A percentile compares a stretch with the other conserved stretches of the same genome.
phyloP scores from a whole-genome alignment of 1,140 invertebrate species.

The Drosophila pandora region DNA sequence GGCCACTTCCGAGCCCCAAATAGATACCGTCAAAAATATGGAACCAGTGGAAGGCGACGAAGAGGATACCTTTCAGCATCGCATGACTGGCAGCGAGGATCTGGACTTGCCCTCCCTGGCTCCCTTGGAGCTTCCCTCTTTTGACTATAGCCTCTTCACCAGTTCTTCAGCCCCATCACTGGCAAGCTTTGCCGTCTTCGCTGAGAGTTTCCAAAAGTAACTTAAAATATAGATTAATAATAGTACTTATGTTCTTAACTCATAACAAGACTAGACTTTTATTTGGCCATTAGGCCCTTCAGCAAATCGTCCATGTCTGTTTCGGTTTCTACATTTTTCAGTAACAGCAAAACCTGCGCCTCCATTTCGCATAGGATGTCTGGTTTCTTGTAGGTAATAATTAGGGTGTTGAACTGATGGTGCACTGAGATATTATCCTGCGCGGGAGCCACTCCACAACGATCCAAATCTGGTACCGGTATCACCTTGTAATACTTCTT shows the following conservation, averaged over 20 bases:
- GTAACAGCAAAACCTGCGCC: slow-evolving; percentile 85
- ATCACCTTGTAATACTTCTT: slow-evolving; percentile 93
- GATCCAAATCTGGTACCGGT: slow-evolving; percentile 88
- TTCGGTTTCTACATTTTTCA: slow-evolving; percentile 85
- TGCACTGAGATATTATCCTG: slow-evolving; percentile 87
- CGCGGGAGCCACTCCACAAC: slow-evolving; percentile 86
- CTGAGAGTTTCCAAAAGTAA: slow-evolving; percentile 71
- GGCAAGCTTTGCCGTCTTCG: slow-evolving; percentile 58
- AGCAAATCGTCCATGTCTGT: slow-evolving; percentile 84
- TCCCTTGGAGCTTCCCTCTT: slow-evolving; percentile 73
- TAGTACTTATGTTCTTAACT: not conserved
- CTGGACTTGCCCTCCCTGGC: slow-evolving; percentile 65
- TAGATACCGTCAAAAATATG: slow-evolving; percentile 36
- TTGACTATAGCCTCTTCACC: slow-evolving; percentile 69
- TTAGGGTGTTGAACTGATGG: slow-evolving; percentile 91
- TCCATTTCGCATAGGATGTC: slow-evolving; percentile 88
- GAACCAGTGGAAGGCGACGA: slow-evolving; percentile 25
- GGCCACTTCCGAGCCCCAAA: slow-evolving; percentile 43
- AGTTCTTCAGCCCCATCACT: slow-evolving; percentile 66
- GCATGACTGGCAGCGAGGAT: slow-evolving; percentile 35
- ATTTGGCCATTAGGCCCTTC: slow-evolving; percentile 75
- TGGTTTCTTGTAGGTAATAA: slow-evolving; percentile 92
- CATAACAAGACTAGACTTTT: slow-evolving; percentile 37
- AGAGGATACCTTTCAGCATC: not conserved
- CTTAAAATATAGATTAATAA: not conserved